phyloP scores from a whole-genome alignment of 2,113 vertebrate genomes.

The Trogon melanurus region DNA sequence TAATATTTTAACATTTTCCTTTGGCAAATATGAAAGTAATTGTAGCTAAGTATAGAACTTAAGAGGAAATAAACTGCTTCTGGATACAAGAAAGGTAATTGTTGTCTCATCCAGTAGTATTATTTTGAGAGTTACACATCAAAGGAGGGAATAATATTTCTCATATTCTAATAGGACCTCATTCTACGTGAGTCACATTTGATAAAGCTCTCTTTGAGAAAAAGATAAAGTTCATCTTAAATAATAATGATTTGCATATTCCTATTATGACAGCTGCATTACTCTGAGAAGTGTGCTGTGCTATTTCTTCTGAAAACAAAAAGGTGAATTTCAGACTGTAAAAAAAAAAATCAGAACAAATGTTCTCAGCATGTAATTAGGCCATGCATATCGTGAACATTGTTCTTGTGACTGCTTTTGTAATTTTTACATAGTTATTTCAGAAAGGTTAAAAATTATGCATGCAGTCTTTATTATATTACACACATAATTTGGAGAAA shows the following conservation, averaged over 20 bases:
- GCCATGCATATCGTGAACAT: constrained; percentile 50
- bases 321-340: constrained; percentile 45
- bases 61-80: constrained; percentile 45
- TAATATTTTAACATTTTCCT: constrained; percentile 78
- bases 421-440: constrained; percentile 62
- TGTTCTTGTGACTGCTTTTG: constrained; percentile 61
- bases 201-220: constrained; percentile 35
- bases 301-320: constrained; percentile 54
- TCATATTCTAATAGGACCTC: constrained; percentile 14
- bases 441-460: constrained; percentile 66
- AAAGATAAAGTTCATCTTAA: constrained; percentile 52
- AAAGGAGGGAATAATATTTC: constrained; percentile 53
- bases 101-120: constrained; percentile 39
- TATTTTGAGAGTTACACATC: constrained; percentile 66
- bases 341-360: constrained; percentile 60
- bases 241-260: constrained; percentile 63
- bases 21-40: constrained; percentile 71
- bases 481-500: constrained; percentile 44
- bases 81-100: constrained; percentile 44
- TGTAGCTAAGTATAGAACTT: constrained; percentile 45
- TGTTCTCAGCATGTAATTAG: constrained; percentile 63
- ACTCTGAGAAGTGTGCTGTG: constrained; percentile 12
- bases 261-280: constrained; percentile 47
- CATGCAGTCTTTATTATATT: constrained; percentile 65
- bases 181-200: constrained; percentile 50